Conservation (phyloP, 2,797 vertebrate species). For the Pithecia hirsuta region DNA sequence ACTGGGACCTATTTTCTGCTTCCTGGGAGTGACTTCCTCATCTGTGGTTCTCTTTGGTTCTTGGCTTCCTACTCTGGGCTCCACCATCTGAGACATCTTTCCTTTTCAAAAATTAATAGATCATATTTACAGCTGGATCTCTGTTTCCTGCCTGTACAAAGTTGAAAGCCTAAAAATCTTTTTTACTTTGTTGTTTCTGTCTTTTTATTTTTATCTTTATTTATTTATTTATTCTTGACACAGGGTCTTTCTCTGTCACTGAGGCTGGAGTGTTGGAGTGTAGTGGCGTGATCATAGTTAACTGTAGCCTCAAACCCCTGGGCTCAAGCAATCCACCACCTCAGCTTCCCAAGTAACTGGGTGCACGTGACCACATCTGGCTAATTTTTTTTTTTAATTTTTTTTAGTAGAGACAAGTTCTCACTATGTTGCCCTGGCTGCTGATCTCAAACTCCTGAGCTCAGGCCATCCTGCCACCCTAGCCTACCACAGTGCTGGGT, state of each 20-base stretch:
- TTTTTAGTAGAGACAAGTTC: neutral
- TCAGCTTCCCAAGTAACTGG: too few species aligned
- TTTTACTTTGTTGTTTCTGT: slow-evolving; percentile 2
- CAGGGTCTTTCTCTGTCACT: too few species aligned
- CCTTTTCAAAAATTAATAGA: neutral
- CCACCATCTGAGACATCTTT: neutral
- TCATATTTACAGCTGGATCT: neutral
- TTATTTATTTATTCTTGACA: neutral
- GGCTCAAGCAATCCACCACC: too few species aligned
- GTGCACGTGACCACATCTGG: too few species aligned
- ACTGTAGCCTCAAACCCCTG: too few species aligned
- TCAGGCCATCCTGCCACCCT: neutral
- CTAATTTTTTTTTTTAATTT: too few species aligned
- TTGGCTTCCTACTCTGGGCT: neutral
- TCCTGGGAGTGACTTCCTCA: neutral
- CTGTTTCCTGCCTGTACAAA: neutral
- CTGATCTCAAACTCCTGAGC: neutral
- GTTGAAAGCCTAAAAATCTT: neutral
- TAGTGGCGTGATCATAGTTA: too few species aligned
- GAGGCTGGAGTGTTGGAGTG: too few species aligned
- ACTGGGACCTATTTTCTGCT: neutral
- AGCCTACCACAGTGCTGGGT: neutral
- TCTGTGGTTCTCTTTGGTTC: neutral
- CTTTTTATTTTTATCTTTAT: neutral
- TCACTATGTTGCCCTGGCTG: neutral